Percentiles rank a stretch among this genome's conserved stretches.
These are phyloP conservation scores for Noctua fimbriata DNA, from an alignment of 2,888 invertebrate species.

Conservation along the genomic window DNA sequence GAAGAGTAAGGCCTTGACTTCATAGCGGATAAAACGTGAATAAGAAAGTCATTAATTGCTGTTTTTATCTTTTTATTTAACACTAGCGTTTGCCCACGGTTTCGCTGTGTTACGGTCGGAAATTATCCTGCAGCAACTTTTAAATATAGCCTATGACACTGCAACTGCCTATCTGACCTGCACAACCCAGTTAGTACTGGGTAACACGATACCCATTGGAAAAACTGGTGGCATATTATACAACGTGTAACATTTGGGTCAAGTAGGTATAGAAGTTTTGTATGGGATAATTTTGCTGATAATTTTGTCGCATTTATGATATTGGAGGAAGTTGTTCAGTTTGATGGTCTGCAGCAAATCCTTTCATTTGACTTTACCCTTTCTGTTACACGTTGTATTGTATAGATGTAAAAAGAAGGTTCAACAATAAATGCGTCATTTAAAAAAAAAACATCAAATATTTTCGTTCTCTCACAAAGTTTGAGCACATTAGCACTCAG, in stretches of 20 bases:
- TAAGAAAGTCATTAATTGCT: too few relatives aligned
- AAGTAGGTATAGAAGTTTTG: too few relatives aligned
- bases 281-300: too few relatives aligned
- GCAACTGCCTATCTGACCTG: too few relatives aligned
- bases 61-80: slow-evolving; percentile 2
- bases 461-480: not conserved
- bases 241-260: too few relatives aligned
- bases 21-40: not conserved
- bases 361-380: too few relatives aligned
- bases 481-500: slow-evolving; percentile 23
- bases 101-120: not conserved
- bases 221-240: not conserved
- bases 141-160: not conserved
- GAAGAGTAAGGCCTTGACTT: not conserved
- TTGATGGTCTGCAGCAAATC: too few relatives aligned
- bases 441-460: not conserved
- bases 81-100: not conserved
- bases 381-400: not conserved
- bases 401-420: not conserved
- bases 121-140: not conserved
- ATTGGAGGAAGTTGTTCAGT: too few relatives aligned
- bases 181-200: not conserved
- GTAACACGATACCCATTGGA: not conserved
- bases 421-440: not conserved
- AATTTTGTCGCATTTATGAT: too few relatives aligned